Evolutionary conservation across 1,140 invertebrate species (phyloP).

Genomic region (Drosophila bipectinata): DNA sequence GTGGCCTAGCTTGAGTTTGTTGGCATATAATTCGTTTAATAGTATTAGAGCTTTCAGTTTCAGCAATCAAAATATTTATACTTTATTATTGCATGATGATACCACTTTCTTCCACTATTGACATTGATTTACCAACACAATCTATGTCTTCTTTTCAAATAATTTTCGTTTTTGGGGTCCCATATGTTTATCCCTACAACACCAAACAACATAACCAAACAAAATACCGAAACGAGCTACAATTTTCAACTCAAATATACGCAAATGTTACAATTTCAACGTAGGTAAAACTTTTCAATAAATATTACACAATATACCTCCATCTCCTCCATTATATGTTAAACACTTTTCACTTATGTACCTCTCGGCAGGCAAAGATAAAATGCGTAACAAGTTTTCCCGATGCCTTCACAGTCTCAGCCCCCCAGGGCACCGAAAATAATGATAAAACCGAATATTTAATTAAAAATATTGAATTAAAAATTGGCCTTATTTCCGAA

Average conservation of each 20-base stretch:
- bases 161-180: constrained; percentile 50
- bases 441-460: constrained; percentile 36
- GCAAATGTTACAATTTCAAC: constrained; percentile 47
- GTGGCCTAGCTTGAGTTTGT: neutral
- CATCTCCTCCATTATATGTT: constrained; percentile 31
- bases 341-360: constrained; percentile 9
- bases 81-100: constrained; percentile 6
- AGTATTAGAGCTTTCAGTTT: neutral
- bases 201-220: constrained; percentile 38
- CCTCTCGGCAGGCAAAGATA: neutral
- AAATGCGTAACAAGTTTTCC: constrained; percentile 53
- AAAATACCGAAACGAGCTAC: constrained; percentile 15
- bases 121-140: constrained; percentile 10
- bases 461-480: constrained; percentile 33
- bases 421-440: constrained; percentile 3
- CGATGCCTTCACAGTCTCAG: neutral
- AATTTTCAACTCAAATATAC: constrained; percentile 17
- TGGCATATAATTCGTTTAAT: neutral
- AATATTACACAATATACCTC: constrained; percentile 39
- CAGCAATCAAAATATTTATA: neutral
- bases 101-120: neutral
- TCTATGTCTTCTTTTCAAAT: constrained; percentile 48
- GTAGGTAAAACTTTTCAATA: constrained; percentile 68
- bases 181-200: constrained; percentile 19
- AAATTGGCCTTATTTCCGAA: constrained; percentile 15